Evolutionary conservation across 2,888 invertebrate species (phyloP).

Genomic region (Archips crataeganus): DNA sequence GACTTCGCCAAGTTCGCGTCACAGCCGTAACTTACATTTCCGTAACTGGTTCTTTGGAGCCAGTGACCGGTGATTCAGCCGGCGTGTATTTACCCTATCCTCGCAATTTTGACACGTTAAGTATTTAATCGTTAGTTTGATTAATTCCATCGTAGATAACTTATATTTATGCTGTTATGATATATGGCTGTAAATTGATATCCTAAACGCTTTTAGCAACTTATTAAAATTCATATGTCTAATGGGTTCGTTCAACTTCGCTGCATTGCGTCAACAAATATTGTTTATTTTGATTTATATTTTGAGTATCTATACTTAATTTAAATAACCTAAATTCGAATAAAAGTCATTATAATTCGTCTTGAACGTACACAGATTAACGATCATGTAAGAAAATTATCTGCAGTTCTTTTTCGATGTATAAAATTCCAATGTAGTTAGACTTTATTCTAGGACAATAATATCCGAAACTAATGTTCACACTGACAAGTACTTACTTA

Average conservation of each 20-base stretch:
- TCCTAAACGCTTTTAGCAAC: constrained; percentile 25
- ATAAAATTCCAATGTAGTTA: background rate
- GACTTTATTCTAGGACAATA: background rate
- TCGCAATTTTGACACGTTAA: constrained; percentile 42
- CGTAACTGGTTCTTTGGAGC: constrained; percentile 68
- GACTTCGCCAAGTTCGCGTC: constrained; percentile 51
- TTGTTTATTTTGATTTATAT: background rate
- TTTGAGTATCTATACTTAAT: background rate
- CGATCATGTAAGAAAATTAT: background rate
- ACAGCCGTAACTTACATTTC: constrained; percentile 54
- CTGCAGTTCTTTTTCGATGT: background rate
- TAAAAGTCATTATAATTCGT: background rate
- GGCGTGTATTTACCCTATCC: constrained; percentile 60
- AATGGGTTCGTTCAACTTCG: constrained; percentile 34
- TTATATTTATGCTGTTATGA: constrained; percentile 33
- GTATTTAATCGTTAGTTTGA: constrained; percentile 24
- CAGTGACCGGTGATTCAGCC: constrained; percentile 75
- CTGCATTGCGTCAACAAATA: constrained; percentile 9
- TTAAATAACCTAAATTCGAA: background rate
- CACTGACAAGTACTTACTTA: background rate
- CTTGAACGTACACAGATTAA: background rate
- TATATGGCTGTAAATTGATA: constrained; percentile 35
- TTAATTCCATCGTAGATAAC: constrained; percentile 32
- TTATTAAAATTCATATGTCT: constrained; percentile 29
- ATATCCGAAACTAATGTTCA: constrained; percentile 4